Evolutionary conservation across 2,797 vertebrate genomes (phyloP), one percentile per base, ranked within the genome.

Genomic region (Coranthus polyacanthus): DNA sequence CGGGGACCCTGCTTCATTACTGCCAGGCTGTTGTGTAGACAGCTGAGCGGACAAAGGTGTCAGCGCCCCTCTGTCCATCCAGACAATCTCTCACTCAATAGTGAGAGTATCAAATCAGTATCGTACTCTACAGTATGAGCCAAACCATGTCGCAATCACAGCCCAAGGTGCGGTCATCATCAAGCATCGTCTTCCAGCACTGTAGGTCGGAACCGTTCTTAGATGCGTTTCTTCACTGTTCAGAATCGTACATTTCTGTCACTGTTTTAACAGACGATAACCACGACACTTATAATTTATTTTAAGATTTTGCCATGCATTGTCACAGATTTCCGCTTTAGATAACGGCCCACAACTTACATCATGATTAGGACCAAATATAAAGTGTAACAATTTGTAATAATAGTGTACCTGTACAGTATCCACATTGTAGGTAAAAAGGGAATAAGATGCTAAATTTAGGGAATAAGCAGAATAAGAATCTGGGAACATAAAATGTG

Each of bases 41-140:
- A 94, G 93, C 93, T 94, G 93, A 94, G 78, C 59, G 81, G 90
- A 90, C 88, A 86, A 79, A 84, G 79, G 85, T 92, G 88, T 91
- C 86, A 87, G 83, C 78, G 66, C 86, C 79, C 43, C 63, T 79
- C 76, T 58, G 67, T 80, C 62, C 73, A 66, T 84, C 66, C 81
- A 51, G 63, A 49, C 74, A 74, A 68, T 83, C 74, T 73, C 39
- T 47, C 61, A 55, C 46, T 57, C 32, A 70, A 21, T 76, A 73
- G 54, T 24, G 63, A 61, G 49, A 45, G 51, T 22, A 21, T 22
- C n/a, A 41, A 41, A 55, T 39, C 11, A n/a, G 16, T 10, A 41
- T 26, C 24, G 16, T 16, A 26, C 12, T 20, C 17, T n/a, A 9
- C 3, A 9, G 32, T 52, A 58, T 24, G 61, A 80, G 60, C 36